Base-by-base conservation (phyloP, 2,797 vertebrate species). In the Monodelphis domestica region DNA sequence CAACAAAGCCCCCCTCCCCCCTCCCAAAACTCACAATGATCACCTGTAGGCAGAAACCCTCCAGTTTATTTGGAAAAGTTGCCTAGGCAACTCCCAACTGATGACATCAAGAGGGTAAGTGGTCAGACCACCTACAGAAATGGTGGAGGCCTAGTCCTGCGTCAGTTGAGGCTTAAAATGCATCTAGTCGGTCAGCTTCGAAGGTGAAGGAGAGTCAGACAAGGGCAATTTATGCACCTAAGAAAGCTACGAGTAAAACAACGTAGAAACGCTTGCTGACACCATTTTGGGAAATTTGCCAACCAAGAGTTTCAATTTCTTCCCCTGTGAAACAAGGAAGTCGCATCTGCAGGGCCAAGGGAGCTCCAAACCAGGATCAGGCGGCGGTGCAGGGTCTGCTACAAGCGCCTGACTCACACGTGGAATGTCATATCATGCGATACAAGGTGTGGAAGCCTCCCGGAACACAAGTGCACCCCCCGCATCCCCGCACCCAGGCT, bases 261-360 rank as follows among this genome's bases (percentile, higher is more conserved):
- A 12, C 30, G 0, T 5, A 63, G 12, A n/a, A 33, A 5, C 2
- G 59, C 17, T 6, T 21, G 38, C 38, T 1, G 38, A 38, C 10
- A 12, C 30, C 11, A 12, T 11, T 33, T 50, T 45, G 70, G 70
- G 17, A 4, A 26, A 4, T 24, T 0, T 1, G 38, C 70, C 17
- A 1, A 2, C 15, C 14, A 21, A 11, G n/a, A 70, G 17, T 21
- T 17, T 78, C 63, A 38, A n/a, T 21, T 45, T 45, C 63, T 38
- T 21, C 5, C 15, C 9, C n/a, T 1, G 15, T 70, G 38, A 70
- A 56, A 70, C 6, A n/a, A n/a, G n/a, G n/a, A n/a, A n/a, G 30
- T 0, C 10, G 6, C n/a, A 9, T 10, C n/a, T 45, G n/a, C 10
- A 9, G 17, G n/a, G 17, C 15, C 17, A n/a, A 38, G 9, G 2